Percentiles rank a stretch among this genome's conserved stretches.
These are phyloP conservation scores for Drosophila leonis DNA, from an alignment of 2,888 invertebrate species.

Conservation along the genomic window DNA sequence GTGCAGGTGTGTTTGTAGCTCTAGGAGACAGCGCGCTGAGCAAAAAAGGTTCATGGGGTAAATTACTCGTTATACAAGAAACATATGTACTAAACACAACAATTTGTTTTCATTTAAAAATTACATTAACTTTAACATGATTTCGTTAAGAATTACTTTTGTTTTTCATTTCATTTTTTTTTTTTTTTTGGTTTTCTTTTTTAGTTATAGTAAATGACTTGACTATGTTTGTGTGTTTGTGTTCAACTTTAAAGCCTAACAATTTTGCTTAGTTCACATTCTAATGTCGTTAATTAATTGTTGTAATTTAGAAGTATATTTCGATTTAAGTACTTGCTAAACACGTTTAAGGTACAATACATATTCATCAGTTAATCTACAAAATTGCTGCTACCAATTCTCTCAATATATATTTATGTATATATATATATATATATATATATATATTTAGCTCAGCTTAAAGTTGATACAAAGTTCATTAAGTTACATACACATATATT, in stretches of 20 bases:
- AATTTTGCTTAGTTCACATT: constrained; percentile 67
- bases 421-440: constrained; percentile 10
- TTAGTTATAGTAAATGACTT: constrained; percentile 51
- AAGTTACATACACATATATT: constrained; percentile 65
- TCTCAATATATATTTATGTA: constrained; percentile 19
- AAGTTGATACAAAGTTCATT: constrained; percentile 80
- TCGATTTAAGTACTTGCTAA: constrained; percentile 72
- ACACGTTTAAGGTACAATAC: constrained; percentile 79
- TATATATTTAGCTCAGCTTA: constrained; percentile 72
- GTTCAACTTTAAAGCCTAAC: constrained; percentile 76
- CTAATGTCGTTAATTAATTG: constrained; percentile 55
- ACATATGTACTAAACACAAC: constrained; percentile 62
- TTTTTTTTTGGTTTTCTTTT: constrained; percentile 1
- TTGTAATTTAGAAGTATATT: constrained; percentile 71
- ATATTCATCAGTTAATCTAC: constrained; percentile 79
- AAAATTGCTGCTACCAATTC: constrained; percentile 77
- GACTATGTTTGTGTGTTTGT: constrained; percentile 51
- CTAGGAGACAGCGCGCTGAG: constrained; percentile 75
- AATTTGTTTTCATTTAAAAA: constrained; percentile 59
- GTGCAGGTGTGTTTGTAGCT: constrained; percentile 45
- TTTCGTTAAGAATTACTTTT: constrained; percentile 30
- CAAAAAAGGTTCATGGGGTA: constrained; percentile 63
- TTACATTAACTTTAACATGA: constrained; percentile 62
- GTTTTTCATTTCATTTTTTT: background rate
- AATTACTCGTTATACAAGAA: constrained; percentile 53